phyloP scores from a whole-genome alignment of 2,888 invertebrate genomes.

The Sussaba pulchella region DNA sequence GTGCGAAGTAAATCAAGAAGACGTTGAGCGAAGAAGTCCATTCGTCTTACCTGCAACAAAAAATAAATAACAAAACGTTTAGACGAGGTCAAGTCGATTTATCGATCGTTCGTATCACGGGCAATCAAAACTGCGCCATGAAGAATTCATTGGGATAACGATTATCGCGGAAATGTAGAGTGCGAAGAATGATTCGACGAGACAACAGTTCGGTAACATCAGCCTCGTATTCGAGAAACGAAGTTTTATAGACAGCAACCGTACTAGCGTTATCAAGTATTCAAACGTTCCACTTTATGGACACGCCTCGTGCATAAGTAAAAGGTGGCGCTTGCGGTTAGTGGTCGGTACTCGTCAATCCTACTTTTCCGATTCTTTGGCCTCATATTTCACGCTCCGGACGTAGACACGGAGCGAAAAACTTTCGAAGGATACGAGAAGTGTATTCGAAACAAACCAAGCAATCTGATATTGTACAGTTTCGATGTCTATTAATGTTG shows the following conservation, averaged over 20 bases:
- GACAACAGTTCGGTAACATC: too few species aligned
- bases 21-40: background rate
- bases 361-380: conserved; percentile 29
- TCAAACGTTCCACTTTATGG: conserved; percentile 75
- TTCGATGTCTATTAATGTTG: too few species aligned
- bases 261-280: conserved; percentile 70
- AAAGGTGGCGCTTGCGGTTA: conserved; percentile 78
- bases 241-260: background rate
- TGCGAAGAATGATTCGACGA: conserved; percentile 34
- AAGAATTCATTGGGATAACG: background rate
- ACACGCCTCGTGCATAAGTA: conserved; percentile 74
- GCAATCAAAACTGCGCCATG: background rate
- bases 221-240: too few species aligned
- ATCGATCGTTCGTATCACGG: conserved; percentile 7
- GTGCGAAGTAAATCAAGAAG: conserved; percentile 39
- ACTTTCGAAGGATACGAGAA: conserved; percentile 6
- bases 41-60: conserved; percentile 68
- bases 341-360: conserved; percentile 36
- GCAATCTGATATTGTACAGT: too few species aligned
- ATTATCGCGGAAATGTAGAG: conserved; percentile 36
- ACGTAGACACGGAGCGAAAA: background rate
- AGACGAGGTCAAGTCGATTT: conserved; percentile 14
- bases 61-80: conserved; percentile 40
- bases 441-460: too few species aligned
- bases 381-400: background rate